Percentiles rank a stretch among this genome's conserved stretches.
phyloP scores from a whole-genome alignment of 2,797 vertebrate species.

The Erpetoichthys calabaricus region DNA sequence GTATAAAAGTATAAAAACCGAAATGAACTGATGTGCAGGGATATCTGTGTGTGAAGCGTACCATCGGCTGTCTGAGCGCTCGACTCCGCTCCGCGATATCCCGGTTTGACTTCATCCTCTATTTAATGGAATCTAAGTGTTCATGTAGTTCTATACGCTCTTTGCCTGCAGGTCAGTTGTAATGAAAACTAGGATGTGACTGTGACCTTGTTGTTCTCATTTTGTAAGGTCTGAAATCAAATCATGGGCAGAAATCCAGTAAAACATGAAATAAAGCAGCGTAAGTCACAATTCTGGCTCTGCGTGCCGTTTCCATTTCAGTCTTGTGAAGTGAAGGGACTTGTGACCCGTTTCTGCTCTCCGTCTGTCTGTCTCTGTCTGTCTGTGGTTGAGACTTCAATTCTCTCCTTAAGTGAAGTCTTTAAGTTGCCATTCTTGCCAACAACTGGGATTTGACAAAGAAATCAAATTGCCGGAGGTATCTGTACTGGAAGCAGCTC shows the following conservation, averaged over 20 bases:
- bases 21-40: slow-evolving; percentile 61
- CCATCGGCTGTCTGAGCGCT: slow-evolving; percentile 48
- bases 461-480: too few species aligned
- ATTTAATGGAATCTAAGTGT: slow-evolving; percentile 60
- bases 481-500: too few species aligned
- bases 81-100: slow-evolving; percentile 49
- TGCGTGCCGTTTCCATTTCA: not conserved
- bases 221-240: slow-evolving; percentile 42
- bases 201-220: slow-evolving; percentile 45
- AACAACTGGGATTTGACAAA: too few species aligned
- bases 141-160: slow-evolving; percentile 56
- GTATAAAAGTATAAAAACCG: slow-evolving; percentile 37
- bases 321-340: too few species aligned
- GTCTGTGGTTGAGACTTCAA: too few species aligned
- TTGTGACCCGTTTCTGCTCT: too few species aligned
- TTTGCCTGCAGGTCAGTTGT: slow-evolving; percentile 65
- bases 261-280: not conserved
- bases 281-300: not conserved
- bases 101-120: slow-evolving; percentile 49
- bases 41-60: slow-evolving; percentile 57
- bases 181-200: slow-evolving; percentile 57
- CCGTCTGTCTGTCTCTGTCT: too few species aligned
- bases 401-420: too few species aligned
- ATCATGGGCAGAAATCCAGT: not conserved
- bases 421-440: too few species aligned